Percentiles rank a stretch among this genome's conserved stretches.
Conservation (phyloP, 2,888 invertebrate genomes). For the Dolomedes plantarius region DNA sequence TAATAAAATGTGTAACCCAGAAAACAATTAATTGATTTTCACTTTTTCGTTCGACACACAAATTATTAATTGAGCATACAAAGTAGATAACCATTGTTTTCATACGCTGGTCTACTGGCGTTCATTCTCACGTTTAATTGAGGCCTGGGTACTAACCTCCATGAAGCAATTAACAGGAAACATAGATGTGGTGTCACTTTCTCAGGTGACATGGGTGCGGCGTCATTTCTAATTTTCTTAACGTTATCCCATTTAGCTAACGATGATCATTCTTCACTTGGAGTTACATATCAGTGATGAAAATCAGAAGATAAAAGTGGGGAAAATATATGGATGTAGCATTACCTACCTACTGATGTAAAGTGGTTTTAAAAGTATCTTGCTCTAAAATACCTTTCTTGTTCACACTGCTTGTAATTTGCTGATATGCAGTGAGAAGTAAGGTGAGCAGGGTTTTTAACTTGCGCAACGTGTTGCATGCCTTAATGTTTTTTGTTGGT, state of each 20-base stretch:
- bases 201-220: neutral
- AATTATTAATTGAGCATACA: neutral
- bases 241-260: slow-evolving; percentile 1
- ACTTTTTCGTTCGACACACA: neutral
- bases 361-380: neutral
- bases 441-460: no score
- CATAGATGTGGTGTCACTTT: neutral
- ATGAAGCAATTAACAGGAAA: neutral
- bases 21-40: neutral
- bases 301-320: neutral
- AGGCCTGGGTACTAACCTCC: neutral
- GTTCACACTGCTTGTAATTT: no score
- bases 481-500: no score
- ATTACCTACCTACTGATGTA: neutral
- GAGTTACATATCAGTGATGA: neutral
- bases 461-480: no score
- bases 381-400: no score
- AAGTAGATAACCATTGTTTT: no score
- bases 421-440: no score
- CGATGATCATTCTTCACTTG: neutral
- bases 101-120: no score
- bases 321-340: neutral
- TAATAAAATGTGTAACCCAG: neutral
- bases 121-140: neutral
- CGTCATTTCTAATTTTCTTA: neutral